These are phyloP conservation scores for Saturnia japonica DNA, from an alignment of 2,888 invertebrate genomes.

Conservation along the genomic window DNA sequence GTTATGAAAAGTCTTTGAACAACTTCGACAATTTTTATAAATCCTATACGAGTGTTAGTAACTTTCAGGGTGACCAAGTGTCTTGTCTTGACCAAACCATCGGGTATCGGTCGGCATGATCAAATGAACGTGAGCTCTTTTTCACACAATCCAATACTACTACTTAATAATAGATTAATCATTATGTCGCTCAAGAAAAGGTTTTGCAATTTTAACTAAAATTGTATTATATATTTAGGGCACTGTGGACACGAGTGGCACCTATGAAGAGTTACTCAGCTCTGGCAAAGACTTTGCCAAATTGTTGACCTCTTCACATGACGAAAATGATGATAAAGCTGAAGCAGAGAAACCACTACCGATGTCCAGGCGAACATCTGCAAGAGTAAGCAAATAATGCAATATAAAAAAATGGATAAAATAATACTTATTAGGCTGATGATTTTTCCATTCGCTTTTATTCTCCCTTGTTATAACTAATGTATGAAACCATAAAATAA, in stretches of 20 bases:
- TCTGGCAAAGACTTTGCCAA: constrained; percentile 84
- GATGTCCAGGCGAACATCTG: constrained; percentile 66
- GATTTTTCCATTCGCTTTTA: neutral
- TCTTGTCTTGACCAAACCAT: no score
- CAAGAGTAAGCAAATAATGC: constrained; percentile 55
- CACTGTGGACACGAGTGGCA: constrained; percentile 80
- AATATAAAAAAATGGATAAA: neutral
- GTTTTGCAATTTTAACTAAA: neutral
- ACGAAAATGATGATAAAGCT: constrained; percentile 64
- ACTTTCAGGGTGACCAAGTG: neutral
- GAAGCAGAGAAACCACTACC: constrained; percentile 59
- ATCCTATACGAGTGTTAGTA: neutral
- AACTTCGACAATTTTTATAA: neutral
- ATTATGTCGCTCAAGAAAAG: neutral
- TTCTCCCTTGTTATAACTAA: neutral
- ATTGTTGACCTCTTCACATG: constrained; percentile 74
- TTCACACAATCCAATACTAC: neutral
- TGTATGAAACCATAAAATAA: neutral
- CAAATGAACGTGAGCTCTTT: neutral
- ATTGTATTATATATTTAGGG: constrained; percentile 61
- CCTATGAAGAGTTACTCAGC: constrained; percentile 79
- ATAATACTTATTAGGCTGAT: neutral
- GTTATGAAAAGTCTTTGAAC: neutral
- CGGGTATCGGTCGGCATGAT: no score
- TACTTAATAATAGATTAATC: neutral